Conservation (phyloP, 92 coral and sea anemone genomes). For the Palythoa caribaeorum region DNA sequence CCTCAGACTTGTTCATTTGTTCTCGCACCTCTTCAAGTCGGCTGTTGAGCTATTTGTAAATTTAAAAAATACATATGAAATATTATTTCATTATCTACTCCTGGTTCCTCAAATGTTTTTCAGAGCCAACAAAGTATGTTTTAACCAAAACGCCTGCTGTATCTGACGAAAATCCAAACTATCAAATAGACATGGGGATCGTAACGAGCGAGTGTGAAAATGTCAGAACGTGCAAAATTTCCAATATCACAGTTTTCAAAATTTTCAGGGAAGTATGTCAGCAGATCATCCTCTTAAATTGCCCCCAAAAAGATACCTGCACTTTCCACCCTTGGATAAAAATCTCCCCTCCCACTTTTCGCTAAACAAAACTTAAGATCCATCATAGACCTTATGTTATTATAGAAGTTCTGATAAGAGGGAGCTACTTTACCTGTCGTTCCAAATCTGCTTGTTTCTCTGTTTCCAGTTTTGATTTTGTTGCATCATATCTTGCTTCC, state of each 20-base stretch:
- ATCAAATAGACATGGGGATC: no score
- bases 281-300: no score
- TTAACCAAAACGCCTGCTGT: no score
- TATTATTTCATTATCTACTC: background rate
- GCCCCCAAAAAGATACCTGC: no score
- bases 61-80: background rate
- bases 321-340: no score
- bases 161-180: no score
- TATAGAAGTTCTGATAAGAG: background rate
- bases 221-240: no score
- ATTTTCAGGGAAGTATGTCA: no score
- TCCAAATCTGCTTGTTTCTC: conserved; percentile 96
- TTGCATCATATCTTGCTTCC: conserved; percentile 96
- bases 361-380: no score
- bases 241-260: no score
- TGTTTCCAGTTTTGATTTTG: conserved; percentile 89
- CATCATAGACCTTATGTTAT: background rate
- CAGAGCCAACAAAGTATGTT: background rate
- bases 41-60: conserved; percentile 68
- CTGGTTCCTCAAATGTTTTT: background rate
- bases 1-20: conserved; percentile 85
- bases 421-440: conserved; percentile 72
- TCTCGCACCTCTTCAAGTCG: conserved; percentile 83
- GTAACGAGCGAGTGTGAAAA: no score
- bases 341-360: no score